These are phyloP conservation scores for Microtus oregoni DNA, from an alignment of 2,113 vertebrate species.

Conservation along the genomic window DNA sequence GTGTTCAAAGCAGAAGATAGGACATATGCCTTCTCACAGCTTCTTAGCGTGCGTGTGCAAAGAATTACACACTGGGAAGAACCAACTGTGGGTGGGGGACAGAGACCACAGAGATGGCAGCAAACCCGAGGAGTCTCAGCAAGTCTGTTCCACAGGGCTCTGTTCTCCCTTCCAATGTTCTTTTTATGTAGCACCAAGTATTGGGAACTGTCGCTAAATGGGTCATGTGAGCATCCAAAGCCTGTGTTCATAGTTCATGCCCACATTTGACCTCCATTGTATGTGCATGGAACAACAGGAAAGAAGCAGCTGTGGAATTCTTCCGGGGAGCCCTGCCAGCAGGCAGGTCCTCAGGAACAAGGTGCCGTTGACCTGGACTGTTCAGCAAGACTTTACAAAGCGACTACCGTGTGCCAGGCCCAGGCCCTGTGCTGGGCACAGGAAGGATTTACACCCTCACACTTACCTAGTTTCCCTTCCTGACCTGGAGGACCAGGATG, in stretches of 20 bases:
- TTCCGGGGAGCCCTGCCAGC: not conserved
- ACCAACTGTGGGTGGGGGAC: not conserved
- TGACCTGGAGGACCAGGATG: not conserved
- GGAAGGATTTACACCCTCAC: not conserved
- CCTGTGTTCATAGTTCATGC: not conserved
- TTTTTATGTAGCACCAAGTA: not conserved
- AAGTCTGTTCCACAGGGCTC: rapidly evolving
- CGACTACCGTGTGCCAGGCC: not conserved
- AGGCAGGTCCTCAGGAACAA: rapidly evolving
- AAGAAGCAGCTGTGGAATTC: not conserved
- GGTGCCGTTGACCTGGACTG: not conserved
- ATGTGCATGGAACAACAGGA: not conserved
- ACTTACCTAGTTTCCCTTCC: not conserved
- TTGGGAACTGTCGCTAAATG: not conserved
- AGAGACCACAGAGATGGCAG: not conserved
- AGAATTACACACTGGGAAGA: not conserved
- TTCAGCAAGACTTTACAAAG: not conserved
- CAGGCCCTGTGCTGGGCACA: not conserved
- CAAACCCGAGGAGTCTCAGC: too few species aligned
- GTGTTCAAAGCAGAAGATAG: not conserved
- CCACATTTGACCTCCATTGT: not conserved
- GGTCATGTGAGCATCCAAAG: not conserved
- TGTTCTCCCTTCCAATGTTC: not conserved
- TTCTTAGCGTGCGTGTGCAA: not conserved
- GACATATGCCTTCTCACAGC: not conserved